Evolutionary conservation across 2,888 invertebrate species (phyloP), one percentile per base, ranked within the genome.

Genomic region (Drosophila recens): DNA sequence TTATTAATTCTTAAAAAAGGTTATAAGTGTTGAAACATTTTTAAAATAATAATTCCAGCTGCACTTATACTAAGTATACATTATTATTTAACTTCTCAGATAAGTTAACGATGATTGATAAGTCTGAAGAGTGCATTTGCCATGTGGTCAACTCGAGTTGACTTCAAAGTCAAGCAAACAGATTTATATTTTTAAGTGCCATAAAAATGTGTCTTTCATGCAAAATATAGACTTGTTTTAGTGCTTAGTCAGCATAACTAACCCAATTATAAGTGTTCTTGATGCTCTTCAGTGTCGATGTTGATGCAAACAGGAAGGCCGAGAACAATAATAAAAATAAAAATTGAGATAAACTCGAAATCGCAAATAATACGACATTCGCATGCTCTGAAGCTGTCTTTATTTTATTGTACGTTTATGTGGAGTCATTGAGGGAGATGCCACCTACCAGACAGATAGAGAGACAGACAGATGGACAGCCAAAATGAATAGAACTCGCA

Each of bases 171-270:
- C 57, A 10, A 38, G n/a, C 15, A 52, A 10, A 36, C 46, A 40
- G 33, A 20, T 56, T 27, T 36, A 15, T 57, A 48, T 40, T 46
- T 45, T 49, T 40, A 59, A 59, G 42, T 53, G 38, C 27, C 38
- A 38, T n/a, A 38, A 46, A 42, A 46, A 20, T 20, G 17, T 70
- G 36, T 46, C 43, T 59, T 15, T 42, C 27, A 42, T 48, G 57
- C 49, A 17, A 59, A 59, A 17, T 40, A 17, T 36, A 40, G 48
- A 36, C n/a, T 51, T 13, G 30, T 46, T 51, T 58, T 67, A 58
- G 4, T 67, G 79, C 79, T 57, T 59, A 61, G 52, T 75, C 75
- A 79, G 74, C 75, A 59, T 40, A 66, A 57, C 34, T 72, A 74
- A 73, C 54, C 63, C 54, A 75, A 73, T 74, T 76, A 67, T 30